phyloP scores from a whole-genome alignment of 1,140 invertebrate species.

The Ladona fulva region DNA sequence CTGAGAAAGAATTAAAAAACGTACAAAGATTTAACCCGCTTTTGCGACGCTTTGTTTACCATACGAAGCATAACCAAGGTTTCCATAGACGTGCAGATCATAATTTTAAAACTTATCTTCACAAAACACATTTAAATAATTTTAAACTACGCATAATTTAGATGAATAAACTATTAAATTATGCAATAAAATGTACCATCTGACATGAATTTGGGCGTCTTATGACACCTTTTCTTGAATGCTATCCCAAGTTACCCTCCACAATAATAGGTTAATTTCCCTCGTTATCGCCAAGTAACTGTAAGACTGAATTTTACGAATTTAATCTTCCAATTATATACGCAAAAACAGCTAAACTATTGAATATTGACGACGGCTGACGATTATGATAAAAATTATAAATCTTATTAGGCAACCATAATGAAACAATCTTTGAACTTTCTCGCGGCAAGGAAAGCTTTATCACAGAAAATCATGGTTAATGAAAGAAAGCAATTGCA shows the following conservation, averaged over 20 bases:
- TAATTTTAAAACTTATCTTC: no score
- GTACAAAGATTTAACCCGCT: not conserved
- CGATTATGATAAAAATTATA: not conserved
- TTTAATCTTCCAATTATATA: no score
- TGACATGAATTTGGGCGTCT: not conserved
- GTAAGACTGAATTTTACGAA: no score
- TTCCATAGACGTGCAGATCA: no score
- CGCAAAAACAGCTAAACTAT: no score
- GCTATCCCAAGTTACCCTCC: not conserved
- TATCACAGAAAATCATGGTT: not conserved
- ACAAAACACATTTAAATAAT: no score
- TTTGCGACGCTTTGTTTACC: constrained; percentile 8
- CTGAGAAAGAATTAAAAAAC: no score
- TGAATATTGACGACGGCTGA: no score
- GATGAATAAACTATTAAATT: not conserved
- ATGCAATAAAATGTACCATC: not conserved
- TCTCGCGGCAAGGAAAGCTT: not conserved
- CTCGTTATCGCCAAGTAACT: not conserved
- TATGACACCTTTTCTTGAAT: not conserved
- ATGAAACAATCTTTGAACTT: constrained; percentile 10
- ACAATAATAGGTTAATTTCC: not conserved
- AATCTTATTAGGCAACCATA: not conserved
- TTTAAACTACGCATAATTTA: no score
- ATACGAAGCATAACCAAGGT: not conserved
- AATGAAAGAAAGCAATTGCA: not conserved